Base-by-base conservation (phyloP, 1,140 invertebrate genomes). In the Drosophila ohnishii region DNA sequence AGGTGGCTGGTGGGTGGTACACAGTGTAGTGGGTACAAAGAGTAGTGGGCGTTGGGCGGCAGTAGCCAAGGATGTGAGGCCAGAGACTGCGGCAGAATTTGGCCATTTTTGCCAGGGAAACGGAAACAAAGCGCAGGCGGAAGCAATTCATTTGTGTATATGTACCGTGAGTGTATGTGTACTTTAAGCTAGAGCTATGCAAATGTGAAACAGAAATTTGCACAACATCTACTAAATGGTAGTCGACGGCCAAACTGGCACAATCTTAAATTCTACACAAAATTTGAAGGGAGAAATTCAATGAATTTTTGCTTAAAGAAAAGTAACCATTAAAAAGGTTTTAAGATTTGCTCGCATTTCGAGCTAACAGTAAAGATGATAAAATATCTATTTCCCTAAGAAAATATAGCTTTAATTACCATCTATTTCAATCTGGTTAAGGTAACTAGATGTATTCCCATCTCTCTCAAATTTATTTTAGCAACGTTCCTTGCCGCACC, bases 71-170 rank as follows among this genome's bases (percentile, higher is more conserved):
- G 66, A 72, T 72, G 35, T 71, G 35, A 34, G 25, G 39, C 25
- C 59, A 72, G 34, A 11, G 39, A 64, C 56, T 48, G 50, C n/a
- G 47, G 58, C 80, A 72, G 61, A 69, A 47, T 77, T 76, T 80
- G 44, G 57, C 62, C 72, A 77, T 79, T 75, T 75, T 74, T 62
- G 61, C 59, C 48, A 63, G 58, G 74, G 45, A 62, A 82, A 78
- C 78, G 83, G 75, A 86, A 86, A 72, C 82, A 83, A 87, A 80
- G 71, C 76, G 58, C 71, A 69, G 58, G 75, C 83, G 83, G 83
- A 86, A 76, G 83, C 75, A 82, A 86, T 86, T 86, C 78, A 87
- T 80, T 87, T 79, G 75, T 61, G 58, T 78, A 67, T 62, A 40
- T 78, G 62, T 40, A 42, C 62, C 65, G 76, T 64, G 45, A 47